phyloP scores from a whole-genome alignment of 2,113 vertebrate species.

The Thryonomys swinderianus region DNA sequence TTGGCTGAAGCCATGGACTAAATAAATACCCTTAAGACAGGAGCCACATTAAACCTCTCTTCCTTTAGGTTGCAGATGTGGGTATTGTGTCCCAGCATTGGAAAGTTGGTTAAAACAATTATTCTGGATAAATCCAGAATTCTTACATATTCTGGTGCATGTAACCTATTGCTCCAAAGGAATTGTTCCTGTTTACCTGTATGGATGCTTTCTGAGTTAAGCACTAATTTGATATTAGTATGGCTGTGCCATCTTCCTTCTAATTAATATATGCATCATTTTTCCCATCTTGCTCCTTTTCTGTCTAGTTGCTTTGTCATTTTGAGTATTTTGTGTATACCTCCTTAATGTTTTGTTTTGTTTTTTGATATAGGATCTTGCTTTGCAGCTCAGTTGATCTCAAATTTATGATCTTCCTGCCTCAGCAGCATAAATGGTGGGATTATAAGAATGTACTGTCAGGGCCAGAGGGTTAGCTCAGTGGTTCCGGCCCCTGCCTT shows the following conservation, averaged over 20 bases:
- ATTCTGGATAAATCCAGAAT: constrained; percentile 20
- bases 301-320: neutral
- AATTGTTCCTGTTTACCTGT: neutral
- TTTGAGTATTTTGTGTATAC: neutral
- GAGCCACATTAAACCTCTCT: neutral
- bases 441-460: neutral
- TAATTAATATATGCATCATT: neutral
- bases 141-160: neutral
- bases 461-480: too few species aligned
- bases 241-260: neutral
- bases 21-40: neutral
- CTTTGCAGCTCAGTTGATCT: neutral
- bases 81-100: neutral
- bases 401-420: neutral
- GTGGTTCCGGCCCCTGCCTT: too few species aligned
- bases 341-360: neutral
- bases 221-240: neutral
- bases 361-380: neutral
- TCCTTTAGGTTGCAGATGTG: neutral
- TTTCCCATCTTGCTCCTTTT: neutral
- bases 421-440: neutral
- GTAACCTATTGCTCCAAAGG: neutral
- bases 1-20: neutral
- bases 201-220: neutral
- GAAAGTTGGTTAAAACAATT: neutral